Percentiles rank a stretch among this genome's conserved stretches.
phyloP scores from a whole-genome alignment of 2,797 vertebrate species.

The Vespertilio murinus region DNA sequence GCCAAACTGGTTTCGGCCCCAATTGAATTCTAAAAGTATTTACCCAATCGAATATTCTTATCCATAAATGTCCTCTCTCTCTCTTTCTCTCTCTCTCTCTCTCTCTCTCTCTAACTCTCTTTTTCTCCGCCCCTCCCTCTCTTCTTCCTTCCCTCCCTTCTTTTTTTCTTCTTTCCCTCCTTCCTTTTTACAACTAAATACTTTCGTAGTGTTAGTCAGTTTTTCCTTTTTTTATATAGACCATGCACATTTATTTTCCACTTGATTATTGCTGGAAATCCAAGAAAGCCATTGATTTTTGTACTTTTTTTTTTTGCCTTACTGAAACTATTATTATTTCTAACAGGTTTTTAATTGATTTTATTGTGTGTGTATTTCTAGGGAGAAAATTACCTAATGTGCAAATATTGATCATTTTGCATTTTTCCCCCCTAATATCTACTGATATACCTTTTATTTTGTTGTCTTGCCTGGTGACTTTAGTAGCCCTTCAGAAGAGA shows the following conservation, averaged over 20 bases:
- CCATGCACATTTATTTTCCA: background rate
- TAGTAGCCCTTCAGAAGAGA: background rate
- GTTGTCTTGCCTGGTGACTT: background rate
- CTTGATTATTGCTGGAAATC: background rate
- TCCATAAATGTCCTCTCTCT: background rate
- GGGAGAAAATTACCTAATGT: background rate
- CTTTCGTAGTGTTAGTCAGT: background rate
- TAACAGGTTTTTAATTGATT: conserved; percentile 24
- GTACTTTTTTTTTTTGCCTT: conserved; percentile 7
- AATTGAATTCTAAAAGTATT: conserved; percentile 32
- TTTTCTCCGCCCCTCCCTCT: background rate
- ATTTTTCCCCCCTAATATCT: background rate
- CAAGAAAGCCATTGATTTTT: conserved; percentile 23
- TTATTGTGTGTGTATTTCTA: background rate
- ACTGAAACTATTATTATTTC: conserved; percentile 40
- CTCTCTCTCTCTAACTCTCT: background rate
- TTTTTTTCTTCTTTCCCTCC: background rate
- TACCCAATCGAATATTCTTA: background rate
- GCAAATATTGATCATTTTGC: background rate
- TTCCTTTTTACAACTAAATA: background rate
- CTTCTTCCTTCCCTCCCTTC: too few relatives aligned
- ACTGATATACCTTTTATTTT: background rate
- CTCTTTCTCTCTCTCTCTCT: background rate
- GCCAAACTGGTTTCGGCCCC: too few relatives aligned
- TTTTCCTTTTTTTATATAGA: background rate